phyloP scores from a whole-genome alignment of 2,888 invertebrate genomes.

The Lepidocyrtoides sp. region DNA sequence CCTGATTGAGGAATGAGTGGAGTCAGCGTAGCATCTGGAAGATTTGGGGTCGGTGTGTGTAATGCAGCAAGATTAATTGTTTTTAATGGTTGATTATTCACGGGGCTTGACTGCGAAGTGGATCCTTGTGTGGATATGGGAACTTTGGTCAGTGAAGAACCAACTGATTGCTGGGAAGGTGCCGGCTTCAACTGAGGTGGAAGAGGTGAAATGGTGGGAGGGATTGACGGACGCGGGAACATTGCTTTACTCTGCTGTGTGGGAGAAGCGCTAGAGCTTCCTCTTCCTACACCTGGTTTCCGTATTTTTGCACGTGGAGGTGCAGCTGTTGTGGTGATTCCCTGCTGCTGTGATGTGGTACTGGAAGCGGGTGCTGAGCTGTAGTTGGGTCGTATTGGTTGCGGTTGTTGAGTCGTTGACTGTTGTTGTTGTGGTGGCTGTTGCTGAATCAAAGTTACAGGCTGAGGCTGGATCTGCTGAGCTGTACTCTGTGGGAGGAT shows the following conservation, averaged over 20 bases:
- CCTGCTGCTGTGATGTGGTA: slow-evolving; percentile 36
- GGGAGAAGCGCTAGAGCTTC: slow-evolving; percentile 72
- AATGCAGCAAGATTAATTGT: slow-evolving; percentile 84
- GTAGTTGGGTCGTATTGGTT: slow-evolving; percentile 83
- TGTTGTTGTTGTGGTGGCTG: slow-evolving; percentile 70
- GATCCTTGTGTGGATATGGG: slow-evolving; percentile 60
- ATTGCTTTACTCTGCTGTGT: slow-evolving; percentile 73
- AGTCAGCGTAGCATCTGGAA: slow-evolving; percentile 85
- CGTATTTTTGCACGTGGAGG: slow-evolving; percentile 81
- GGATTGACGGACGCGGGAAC: slow-evolving; percentile 77
- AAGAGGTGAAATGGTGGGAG: slow-evolving; percentile 60
- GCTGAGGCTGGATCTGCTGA: slow-evolving; percentile 81
- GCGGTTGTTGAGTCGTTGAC: slow-evolving; percentile 73
- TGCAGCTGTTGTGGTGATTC: slow-evolving; percentile 67
- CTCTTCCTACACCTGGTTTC: slow-evolving; percentile 81
- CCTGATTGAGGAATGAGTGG: slow-evolving; percentile 83
- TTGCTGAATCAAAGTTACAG: slow-evolving; percentile 80
- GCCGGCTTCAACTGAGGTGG: slow-evolving; percentile 75
- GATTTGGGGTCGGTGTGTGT: slow-evolving; percentile 82
- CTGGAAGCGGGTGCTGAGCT: slow-evolving; percentile 64
- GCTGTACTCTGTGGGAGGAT: slow-evolving; percentile 76
- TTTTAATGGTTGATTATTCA: slow-evolving; percentile 81
- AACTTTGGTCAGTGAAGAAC: slow-evolving; percentile 75
- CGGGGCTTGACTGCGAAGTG: slow-evolving; percentile 43
- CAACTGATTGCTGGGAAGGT: slow-evolving; percentile 64